Evolutionary conservation across 2,888 invertebrate species (phyloP), one percentile per base, ranked within the genome.

Genomic region (Lasioglossum marginatum): DNA sequence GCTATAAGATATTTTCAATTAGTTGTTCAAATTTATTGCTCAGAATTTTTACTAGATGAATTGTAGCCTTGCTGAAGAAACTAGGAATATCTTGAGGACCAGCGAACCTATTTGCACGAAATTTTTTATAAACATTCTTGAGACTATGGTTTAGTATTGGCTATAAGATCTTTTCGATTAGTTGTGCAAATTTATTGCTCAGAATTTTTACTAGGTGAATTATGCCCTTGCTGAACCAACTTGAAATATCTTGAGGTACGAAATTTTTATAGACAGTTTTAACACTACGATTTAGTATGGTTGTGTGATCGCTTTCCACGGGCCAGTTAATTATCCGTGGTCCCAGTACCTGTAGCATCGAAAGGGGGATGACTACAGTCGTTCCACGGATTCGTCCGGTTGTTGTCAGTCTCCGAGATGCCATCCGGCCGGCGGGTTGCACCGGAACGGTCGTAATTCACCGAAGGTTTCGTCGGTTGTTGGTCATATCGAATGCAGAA

Each of bases 401-500:
- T 72, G 77, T 57, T n/a, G 75, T 74, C 63, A 76, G 52, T 71
- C 60, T 73, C 52, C 40, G 77, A 66, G 63, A 75, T 81, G 82
- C 77, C 77, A 81, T 82, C 77, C 83, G 71, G 52, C 34, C 14
- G 40, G 40, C 6, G 66, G 57, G 48, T 37, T 52, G 82, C 76
- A 84, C 87, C 88, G 90, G 86, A 83, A 89, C 88, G 88, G 83
- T 68, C 88, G 86, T 90, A 90, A 89, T 76, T 87, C 85, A 82
- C 72, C 80, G 81, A 79, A 78, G 83, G 83, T 91, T 90, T 88
- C 81, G 85, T 87, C 85, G 88, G 82, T 74, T 77, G 82, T 85
- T 88, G 81, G 91, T 91, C 91, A 94, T 94, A 94, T 94, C 93
- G 94, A 94, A 94, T 94, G 94, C 94, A 94, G 91, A 91, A 89